Evolutionary conservation across 2,888 invertebrate genomes (phyloP), one percentile per base, ranked within the genome.

Genomic region (Apeira syringaria): DNA sequence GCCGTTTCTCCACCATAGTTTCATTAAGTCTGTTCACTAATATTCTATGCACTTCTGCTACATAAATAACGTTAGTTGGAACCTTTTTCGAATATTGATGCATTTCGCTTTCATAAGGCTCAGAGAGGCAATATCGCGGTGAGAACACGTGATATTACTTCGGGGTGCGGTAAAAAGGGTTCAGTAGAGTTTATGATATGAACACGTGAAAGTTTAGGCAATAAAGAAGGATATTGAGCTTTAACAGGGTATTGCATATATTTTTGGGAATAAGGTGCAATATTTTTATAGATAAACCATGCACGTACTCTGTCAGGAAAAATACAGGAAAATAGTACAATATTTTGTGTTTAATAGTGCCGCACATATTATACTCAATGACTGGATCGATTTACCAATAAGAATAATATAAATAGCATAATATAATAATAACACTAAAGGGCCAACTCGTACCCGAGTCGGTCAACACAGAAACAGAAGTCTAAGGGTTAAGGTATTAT

Each of bases 11-110:
- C 5, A 2, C 1, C 17, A 17, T 17, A 17, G 17, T 22, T 6
- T 1, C n/a, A n/a, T n/a, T 1, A 1, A 8, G 1, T 9, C 15
- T 11, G 1, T 4, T 11, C 7, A 37, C 9, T 18, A 7, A 9
- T 41, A 29, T 29, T 31, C 31, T 22, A 29, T 2, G 7, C 44
- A 9, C 18, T 32, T 30, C 24, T 25, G 33, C 39, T 42, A 42
- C 35, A 53, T 47, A 45, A 53, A 53, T 50, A 44, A 50, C 33
- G 38, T 46, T 44, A 47, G 31, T 34, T 7, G 41, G 30, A 28
- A 36, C 39, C 42, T 47, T 18, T 44, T 50, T 45, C 38, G 47
- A 53, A 53, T 53, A 49, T 49, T 49, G 44, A 53, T 50, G 39
- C 35, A 44, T 35, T 46, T 28, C 18, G 29, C 43, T 31, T 37